Evolutionary conservation across 2,113 vertebrate species (phyloP).

Genomic region (Pao palembangensis): DNA sequence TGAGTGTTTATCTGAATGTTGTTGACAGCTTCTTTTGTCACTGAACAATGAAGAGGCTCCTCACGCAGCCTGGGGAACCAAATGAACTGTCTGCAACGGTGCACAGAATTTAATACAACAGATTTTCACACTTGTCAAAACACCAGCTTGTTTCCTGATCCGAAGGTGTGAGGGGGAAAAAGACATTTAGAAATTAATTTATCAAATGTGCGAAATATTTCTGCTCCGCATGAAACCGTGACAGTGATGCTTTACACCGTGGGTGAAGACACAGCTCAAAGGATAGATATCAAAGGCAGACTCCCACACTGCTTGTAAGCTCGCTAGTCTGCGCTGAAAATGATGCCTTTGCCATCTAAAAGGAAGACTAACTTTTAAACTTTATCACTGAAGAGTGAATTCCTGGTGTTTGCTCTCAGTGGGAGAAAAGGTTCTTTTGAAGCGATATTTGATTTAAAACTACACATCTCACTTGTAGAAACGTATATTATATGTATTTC

Average conservation of each 20-base stretch:
- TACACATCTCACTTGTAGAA: too few species aligned
- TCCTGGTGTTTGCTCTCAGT: constrained; percentile 13
- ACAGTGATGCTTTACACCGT: constrained; percentile 10
- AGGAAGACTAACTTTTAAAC: constrained; percentile 21
- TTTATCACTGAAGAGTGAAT: constrained; percentile 3
- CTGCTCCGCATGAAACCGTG: constrained; percentile 20
- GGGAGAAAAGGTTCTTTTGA: constrained; percentile 1
- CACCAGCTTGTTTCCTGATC: too few species aligned
- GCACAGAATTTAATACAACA: background rate
- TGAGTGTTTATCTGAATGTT: constrained; percentile 1
- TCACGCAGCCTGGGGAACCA: constrained; percentile 13
- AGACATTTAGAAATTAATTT: constrained; percentile 8
- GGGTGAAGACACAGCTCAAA: constrained; percentile 22
- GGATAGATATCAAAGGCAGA: constrained; percentile 29
- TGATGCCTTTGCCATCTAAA: constrained; percentile 27
- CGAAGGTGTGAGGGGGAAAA: background rate
- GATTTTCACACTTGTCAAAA: too few species aligned
- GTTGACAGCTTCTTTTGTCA: background rate
- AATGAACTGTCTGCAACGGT: constrained; percentile 6
- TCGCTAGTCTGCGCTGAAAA: constrained; percentile 6
- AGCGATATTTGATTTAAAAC: constrained; percentile 19
- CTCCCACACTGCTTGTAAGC: constrained; percentile 13
- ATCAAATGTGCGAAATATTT: constrained; percentile 1
- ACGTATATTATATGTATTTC: background rate
- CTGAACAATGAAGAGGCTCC: background rate